These are phyloP conservation scores for Actinostola sp. DNA, from an alignment of 92 coral and sea anemone genomes.

Conservation along the genomic window DNA sequence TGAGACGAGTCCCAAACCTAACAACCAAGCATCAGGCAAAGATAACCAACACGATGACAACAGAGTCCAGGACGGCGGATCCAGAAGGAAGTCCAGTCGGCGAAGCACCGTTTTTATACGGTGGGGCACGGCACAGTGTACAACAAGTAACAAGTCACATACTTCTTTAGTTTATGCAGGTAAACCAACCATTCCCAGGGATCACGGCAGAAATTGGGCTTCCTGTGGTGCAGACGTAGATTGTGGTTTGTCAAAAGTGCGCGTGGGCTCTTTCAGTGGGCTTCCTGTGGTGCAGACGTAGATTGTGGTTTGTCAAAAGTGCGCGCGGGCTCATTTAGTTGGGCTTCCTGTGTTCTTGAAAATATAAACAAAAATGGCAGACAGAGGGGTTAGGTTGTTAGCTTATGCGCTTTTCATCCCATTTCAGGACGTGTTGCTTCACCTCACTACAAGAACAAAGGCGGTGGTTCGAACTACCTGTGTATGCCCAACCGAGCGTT, in stretches of 20 bases:
- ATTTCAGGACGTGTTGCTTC: slow-evolving; percentile 36
- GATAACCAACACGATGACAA: background rate
- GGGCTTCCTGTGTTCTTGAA: too few relatives aligned
- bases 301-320: too few relatives aligned
- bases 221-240: too few relatives aligned
- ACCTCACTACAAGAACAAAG: slow-evolving; percentile 28
- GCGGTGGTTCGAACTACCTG: slow-evolving; percentile 46
- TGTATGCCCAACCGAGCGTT: slow-evolving; percentile 39
- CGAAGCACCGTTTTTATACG: slow-evolving; percentile 29
- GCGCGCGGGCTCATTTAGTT: too few relatives aligned
- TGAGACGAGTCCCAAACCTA: background rate
- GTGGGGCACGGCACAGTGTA: slow-evolving; percentile 36
- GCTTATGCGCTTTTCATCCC: background rate
- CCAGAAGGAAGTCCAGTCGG: slow-evolving; percentile 14
- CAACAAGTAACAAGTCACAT: slow-evolving; percentile 32
- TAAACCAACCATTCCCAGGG: too few relatives aligned
- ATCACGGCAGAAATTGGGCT: too few relatives aligned
- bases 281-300: too few relatives aligned
- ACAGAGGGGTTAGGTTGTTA: too few relatives aligned
- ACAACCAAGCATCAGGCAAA: background rate
- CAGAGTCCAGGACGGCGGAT: background rate
- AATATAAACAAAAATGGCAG: too few relatives aligned
- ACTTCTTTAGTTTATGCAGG: slow-evolving; percentile 38
- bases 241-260: too few relatives aligned
- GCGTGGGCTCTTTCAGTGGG: too few relatives aligned